Conservation (phyloP, 1,140 invertebrate species). For the Polypedilum vanderplanki region DNA sequence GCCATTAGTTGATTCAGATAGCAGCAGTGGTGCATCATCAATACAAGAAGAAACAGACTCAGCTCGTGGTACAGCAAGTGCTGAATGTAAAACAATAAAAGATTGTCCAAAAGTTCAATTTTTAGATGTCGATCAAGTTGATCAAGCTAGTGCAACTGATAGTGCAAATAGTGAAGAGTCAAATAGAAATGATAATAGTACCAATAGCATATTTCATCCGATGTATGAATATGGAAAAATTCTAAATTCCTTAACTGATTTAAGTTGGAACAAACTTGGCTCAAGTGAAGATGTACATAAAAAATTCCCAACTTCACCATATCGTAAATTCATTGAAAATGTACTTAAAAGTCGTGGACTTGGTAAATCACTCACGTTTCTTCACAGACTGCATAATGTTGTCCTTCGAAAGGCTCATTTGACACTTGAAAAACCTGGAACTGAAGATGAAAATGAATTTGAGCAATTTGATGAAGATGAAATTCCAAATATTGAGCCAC, state of each 20-base stretch:
- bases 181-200: background rate
- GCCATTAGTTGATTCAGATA: conserved; percentile 40
- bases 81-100: conserved; percentile 33
- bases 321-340: conserved; percentile 73
- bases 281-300: background rate
- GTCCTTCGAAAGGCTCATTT: conserved; percentile 61
- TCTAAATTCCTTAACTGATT: background rate
- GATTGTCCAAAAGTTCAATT: conserved; percentile 39
- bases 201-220: background rate
- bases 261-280: background rate
- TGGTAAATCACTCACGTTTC: conserved; percentile 65
- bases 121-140: conserved; percentile 37
- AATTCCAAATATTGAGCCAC: conserved; percentile 36
- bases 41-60: conserved; percentile 41
- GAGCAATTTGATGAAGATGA: conserved; percentile 39
- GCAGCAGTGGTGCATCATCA: conserved; percentile 37
- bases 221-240: conserved; percentile 11
- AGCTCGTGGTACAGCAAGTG: conserved; percentile 39
- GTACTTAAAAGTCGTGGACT: conserved; percentile 78
- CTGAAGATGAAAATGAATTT: conserved; percentile 37
- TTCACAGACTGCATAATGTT: conserved; percentile 60
- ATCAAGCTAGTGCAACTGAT: conserved; percentile 35
- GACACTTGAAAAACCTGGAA: conserved; percentile 53
- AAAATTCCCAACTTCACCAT: background rate
- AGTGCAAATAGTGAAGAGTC: conserved; percentile 17